Evolutionary conservation across 2,888 invertebrate genomes (phyloP), one percentile per base, ranked within the genome.

Genomic region (Icerya purchasi): DNA sequence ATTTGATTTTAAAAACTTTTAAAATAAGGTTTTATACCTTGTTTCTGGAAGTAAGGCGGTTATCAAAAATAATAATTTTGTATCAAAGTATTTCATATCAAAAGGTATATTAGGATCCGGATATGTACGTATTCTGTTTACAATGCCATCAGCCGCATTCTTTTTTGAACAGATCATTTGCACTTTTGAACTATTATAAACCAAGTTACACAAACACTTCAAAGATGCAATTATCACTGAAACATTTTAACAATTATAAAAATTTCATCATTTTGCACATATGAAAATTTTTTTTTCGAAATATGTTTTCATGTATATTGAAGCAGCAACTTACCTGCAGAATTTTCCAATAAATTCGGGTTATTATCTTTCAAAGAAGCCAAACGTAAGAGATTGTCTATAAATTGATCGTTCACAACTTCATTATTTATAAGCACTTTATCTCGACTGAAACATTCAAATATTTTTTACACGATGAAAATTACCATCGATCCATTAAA

Each of bases 191-290:
- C 82, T 82, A 70, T 93, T 88, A 69, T 80, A 92, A 58, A 90
- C 77, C 65, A 94, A 75, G 72, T 96, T 96, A 70, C 87, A 91
- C 10, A 94, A 74, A 69, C 90, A 83, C 73, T 93, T 94, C 58
- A 87, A 74, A 0, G 89, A 84, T 72, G 92, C 92, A 3, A 86
- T 74, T 1, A 76, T 77, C 22, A 80, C 74, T 65, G 60, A 8
- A 61, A 62, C 23, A n/a, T n/a, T n/a, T n/a, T n/a, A n/a, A n/a
- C n/a, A n/a, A n/a, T n/a, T n/a, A n/a, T n/a, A n/a, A n/a, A n/a
- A n/a, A n/a, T n/a, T n/a, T n/a, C n/a, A n/a, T n/a, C n/a, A n/a
- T n/a, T n/a, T n/a, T n/a, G n/a, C n/a, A n/a, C n/a, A n/a, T n/a
- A n/a, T n/a, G 5, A 36, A 19, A n/a, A n/a, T n/a, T n/a, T n/a